Base-by-base conservation (phyloP, 1,140 invertebrate species). In the Chelonus insularis region DNA sequence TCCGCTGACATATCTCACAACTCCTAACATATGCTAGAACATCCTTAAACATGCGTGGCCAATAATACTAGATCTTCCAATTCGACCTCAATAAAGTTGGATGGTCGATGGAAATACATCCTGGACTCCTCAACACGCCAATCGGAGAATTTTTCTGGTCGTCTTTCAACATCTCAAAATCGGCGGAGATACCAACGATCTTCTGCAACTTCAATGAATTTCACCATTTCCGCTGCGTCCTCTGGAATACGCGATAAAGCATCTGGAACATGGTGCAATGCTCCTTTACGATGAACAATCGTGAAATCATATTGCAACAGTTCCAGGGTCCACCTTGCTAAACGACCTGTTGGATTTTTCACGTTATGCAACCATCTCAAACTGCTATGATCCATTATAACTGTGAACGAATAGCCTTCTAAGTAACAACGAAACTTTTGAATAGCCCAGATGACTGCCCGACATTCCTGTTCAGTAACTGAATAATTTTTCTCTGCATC, bases 231-330 rank as follows among this genome's bases (percentile, higher is more conserved):
- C 9, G 8, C 7, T 3, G 8, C 12, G 9, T 21, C 18, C 23
- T 54, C 48, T 16, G 18, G 25, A 43, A 64, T 55, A 4, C 70
- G 48, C 1, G 68, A 72, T 4, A 72, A 29, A 0, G 64, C 57
- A 39, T 72, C 70, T 7, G 68, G 64, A 0, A 72, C 66, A 1
- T 66, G 54, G 39, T 70, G 60, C 7, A 67, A 56, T 21, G 43
- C 48, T 8, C 68, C 67, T 45, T 57, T 59, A 0, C 65, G 58
- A 37, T 61, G 64, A 12, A 62, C 29, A 5, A 72, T 57, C 5
- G 12, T 20, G 14, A 20, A 20, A 11, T 54, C 12, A 9, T 54
- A 21, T 18, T 12, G 32, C 9, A 9, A 5, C 8, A 54, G 14
- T 21, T 18, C 18, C 18, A 54, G 25, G 18, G 32, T 12, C 51